Base-by-base conservation (phyloP, 1,140 invertebrate species). In the Drosophila bipectinata region DNA sequence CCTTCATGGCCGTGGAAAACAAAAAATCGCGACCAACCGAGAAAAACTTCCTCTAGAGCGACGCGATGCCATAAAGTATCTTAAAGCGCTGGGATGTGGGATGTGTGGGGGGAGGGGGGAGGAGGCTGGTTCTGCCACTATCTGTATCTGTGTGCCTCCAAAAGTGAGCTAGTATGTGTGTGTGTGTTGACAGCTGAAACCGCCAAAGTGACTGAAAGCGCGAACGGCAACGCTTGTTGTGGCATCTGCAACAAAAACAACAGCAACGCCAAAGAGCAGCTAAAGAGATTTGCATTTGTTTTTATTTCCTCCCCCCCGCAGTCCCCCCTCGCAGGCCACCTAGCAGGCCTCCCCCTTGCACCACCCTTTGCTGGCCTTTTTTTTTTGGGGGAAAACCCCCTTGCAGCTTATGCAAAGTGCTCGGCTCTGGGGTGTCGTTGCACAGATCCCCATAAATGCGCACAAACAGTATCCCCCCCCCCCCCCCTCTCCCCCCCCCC, bases 181-280 rank as follows among this genome's bases (percentile, higher is more conserved):
- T n/a, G n/a, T 49, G 15, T 60, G 74, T 72, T 85, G 78, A 88
- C 78, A 78, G 66, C 72, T 82, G 68, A 79, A 82, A 82, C 78
- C 82, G 78, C 59, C 79, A 87, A 87, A 85, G 82, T 85, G 82
- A 87, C 82, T 81, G 77, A 72, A 78, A 76, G 72, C 66, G 76
- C 74, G 76, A 84, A 72, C 48, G 72, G 37, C 61, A 15, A 15
- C 56, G 75, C 55, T 59, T 62, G 61, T 76, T 66, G 73, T 26
- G 60, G 68, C 77, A 77, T 84, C 55, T 77, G 71, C 39, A 48
- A 49, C 58, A 72, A 44, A 66, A 72, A 51, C 53, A 64, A 62
- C 18, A 59, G 7, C n/a, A 26, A 24, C 60, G 47, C 62, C 79
- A 76, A 79, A 76, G 63, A 81, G 82, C 81, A 61, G 75, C 83